phyloP scores from a whole-genome alignment of 2,888 invertebrate species.

The Omphaloscelis lunosa region DNA sequence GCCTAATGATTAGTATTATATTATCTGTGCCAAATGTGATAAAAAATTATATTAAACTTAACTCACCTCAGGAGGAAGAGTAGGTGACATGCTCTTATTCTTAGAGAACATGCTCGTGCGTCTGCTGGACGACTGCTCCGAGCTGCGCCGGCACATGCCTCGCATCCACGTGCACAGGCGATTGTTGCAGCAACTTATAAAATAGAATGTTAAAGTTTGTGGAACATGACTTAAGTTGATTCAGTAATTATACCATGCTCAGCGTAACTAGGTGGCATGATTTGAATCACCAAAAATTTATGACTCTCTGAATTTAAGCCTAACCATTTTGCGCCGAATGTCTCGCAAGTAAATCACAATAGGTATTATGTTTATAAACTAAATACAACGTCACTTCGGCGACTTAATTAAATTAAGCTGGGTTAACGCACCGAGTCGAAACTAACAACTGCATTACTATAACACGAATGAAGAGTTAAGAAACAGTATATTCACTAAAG shows the following conservation, averaged over 20 bases:
- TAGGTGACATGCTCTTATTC: constrained; percentile 92
- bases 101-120: constrained; percentile 92
- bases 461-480: neutral
- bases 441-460: neutral
- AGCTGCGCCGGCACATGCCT: constrained; percentile 86
- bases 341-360: neutral
- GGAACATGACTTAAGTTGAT: too few relatives aligned
- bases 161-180: constrained; percentile 82
- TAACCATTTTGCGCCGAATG: too few relatives aligned
- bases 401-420: neutral
- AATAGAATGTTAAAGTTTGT: neutral
- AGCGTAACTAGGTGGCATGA: too few relatives aligned
- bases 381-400: neutral
- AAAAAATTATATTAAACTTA: too few relatives aligned
- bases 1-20: too few relatives aligned
- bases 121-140: constrained; percentile 89
- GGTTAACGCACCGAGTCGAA: too few relatives aligned
- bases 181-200: constrained; percentile 83
- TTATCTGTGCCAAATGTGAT: too few relatives aligned
- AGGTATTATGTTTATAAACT: neutral
- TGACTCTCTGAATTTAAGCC: too few relatives aligned
- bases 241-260: too few relatives aligned
- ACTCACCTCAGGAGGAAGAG: constrained; percentile 91
- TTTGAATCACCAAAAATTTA: too few relatives aligned
- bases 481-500: neutral